Base-by-base conservation (phyloP, 2,888 invertebrate species). In the Osedax frankpressi region DNA sequence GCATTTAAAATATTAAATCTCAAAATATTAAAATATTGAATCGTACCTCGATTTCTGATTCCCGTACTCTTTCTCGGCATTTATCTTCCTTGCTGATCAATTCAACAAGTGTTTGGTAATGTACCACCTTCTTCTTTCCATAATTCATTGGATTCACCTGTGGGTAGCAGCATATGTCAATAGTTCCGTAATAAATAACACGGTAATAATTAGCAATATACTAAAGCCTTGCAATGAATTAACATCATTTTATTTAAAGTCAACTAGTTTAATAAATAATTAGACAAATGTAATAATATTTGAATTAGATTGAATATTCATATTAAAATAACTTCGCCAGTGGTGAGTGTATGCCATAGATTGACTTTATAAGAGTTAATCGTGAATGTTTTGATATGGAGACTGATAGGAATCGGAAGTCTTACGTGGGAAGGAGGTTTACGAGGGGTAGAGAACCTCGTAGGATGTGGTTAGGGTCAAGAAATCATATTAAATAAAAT, bases 41-140 rank as follows among this genome's bases (percentile, higher is more conserved):
- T n/a, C 77, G 74, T n/a, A 83, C 84, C 80, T 85, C 85, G 70
- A 81, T 80, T 77, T 85, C 84, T 0, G 84, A 82, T 30, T 81
- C 81, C n/a, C 84, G 75, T 27, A 83, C 82, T 24, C 75, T 78
- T 71, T 81, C 81, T 24, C 79, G 77, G 74, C 81, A 80, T 62
- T 77, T 77, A 24, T 81, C 81, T 76, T 85, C 84, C 25, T 78
- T 77, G 71, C 80, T 80, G n/a, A 85, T 77, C 60, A 85, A 78
- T 3, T 79, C 76, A 25, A 82, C 74, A 73, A 85, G 75, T 76
- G 81, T 81, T 76, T 83, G 78, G 76, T 85, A 85, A 69, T 84
- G 76, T 74, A 82, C 83, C 14, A 84, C 82, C 74, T 84, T 82
- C 75, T 84, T 84, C 74, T 80, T 82, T 24, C 76, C 75, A 14